These are phyloP conservation scores for Lagocephalus sceleratus DNA, from an alignment of 2,797 vertebrate species.

Conservation along the genomic window DNA sequence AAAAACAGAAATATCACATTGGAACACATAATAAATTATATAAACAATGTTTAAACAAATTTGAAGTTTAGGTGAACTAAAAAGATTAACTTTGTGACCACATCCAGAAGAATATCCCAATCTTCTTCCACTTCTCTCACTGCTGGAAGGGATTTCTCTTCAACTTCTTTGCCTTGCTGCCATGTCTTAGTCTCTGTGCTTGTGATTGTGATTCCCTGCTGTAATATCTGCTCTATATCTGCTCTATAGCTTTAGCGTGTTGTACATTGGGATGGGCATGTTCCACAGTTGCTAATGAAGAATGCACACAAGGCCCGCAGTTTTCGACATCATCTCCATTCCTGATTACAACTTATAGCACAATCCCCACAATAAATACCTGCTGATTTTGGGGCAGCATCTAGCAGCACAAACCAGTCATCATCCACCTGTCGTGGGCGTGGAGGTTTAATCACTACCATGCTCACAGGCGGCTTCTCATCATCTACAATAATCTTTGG, in stretches of 20 bases:
- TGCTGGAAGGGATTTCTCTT: conserved; percentile 21
- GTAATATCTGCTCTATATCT: conserved; percentile 28
- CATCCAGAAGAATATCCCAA: conserved; percentile 59
- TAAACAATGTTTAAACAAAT: not conserved
- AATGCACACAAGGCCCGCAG: conserved; percentile 21
- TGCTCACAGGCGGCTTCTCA: conserved; percentile 14
- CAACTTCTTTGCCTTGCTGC: conserved; percentile 29
- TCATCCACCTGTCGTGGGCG: conserved; percentile 36
- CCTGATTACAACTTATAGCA: not conserved
- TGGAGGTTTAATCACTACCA: conserved; percentile 20
- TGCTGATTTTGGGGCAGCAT: conserved; percentile 39
- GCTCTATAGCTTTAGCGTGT: conserved; percentile 28
- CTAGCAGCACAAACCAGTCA: conserved; percentile 65
- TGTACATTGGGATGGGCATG: conserved; percentile 30
- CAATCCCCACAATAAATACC: conserved; percentile 42
- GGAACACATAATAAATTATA: not conserved
- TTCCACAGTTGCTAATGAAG: conserved; percentile 27
- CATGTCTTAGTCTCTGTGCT: conserved; percentile 33
- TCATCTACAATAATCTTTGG: conserved; percentile 29
- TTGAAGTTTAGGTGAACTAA: not conserved
- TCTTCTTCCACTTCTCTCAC: conserved; percentile 55
- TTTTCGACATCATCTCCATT: not conserved
- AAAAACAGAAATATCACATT: not conserved
- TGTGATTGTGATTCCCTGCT: conserved; percentile 36
- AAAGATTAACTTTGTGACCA: conserved; percentile 18